phyloP scores from a whole-genome alignment of 1,140 invertebrate species.

The Paraescarpia echinospica region DNA sequence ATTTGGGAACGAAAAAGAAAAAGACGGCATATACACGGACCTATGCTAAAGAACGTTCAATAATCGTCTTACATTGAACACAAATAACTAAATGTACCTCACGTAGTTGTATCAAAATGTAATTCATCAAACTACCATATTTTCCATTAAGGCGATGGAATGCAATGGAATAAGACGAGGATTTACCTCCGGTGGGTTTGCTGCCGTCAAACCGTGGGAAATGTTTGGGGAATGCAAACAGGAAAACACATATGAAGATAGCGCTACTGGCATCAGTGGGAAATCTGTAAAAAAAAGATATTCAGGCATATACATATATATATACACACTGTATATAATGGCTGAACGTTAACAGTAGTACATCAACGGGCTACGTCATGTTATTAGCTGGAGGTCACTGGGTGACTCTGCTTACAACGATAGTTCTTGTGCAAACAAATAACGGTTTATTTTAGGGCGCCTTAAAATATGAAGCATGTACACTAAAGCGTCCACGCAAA shows the following conservation, averaged over 20 bases:
- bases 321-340: too few species aligned
- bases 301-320: background rate
- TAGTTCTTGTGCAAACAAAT: background rate
- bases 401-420: background rate
- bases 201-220: conserved; percentile 12
- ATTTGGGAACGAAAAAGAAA: too few species aligned
- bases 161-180: background rate
- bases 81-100: too few species aligned
- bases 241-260: conserved; percentile 74
- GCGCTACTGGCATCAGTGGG: conserved; percentile 77
- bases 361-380: background rate
- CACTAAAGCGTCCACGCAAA: too few species aligned
- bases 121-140: background rate
- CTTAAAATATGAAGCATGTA: too few species aligned
- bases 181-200: conserved; percentile 3
- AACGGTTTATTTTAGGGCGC: background rate
- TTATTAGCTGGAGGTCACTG: background rate
- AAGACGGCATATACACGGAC: too few species aligned
- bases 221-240: conserved; percentile 76
- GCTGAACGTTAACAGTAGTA: background rate
- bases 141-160: background rate
- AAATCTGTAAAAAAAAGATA: conserved; percentile 31
- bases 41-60: too few species aligned
- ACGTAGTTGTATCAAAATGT: too few species aligned
- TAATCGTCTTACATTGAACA: too few species aligned